Percentiles rank a stretch among this genome's conserved stretches.
phyloP scores from a whole-genome alignment of 2,113 vertebrate species.

The Myotis yumanensis region DNA sequence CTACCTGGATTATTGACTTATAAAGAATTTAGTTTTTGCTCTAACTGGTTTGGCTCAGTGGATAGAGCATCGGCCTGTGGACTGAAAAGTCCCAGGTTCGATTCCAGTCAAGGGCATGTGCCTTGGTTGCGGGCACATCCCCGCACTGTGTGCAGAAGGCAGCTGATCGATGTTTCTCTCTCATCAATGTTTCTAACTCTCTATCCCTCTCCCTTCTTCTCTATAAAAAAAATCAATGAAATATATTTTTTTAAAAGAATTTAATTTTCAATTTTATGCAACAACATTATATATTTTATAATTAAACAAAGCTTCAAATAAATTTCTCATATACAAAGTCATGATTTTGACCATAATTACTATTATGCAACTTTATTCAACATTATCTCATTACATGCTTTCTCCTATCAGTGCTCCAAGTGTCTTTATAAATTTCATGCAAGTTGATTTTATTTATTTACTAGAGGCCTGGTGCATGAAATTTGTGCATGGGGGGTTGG shows the following conservation, averaged over 20 bases:
- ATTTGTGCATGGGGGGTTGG: no score
- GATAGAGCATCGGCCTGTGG: no score
- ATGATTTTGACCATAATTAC: background rate
- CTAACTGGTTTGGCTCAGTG: no score
- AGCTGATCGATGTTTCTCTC: no score
- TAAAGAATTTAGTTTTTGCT: background rate
- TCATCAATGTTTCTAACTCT: no score
- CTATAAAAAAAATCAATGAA: no score
- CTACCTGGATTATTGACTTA: background rate
- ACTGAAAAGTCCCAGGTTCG: no score
- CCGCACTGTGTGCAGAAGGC: no score
- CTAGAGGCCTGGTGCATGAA: no score
- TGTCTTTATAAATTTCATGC: background rate
- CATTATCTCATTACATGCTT: background rate
- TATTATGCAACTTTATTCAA: background rate
- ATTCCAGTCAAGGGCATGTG: no score
- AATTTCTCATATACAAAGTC: background rate
- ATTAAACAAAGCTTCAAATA: slow-evolving; percentile 3
- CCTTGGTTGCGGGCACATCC: no score
- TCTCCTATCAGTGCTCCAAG: background rate
- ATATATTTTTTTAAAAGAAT: background rate
- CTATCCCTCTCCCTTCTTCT: no score
- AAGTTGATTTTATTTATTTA: background rate
- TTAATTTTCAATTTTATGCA: slow-evolving; percentile 38
- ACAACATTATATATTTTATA: background rate